Evolutionary conservation across 2,888 invertebrate species (phyloP), one percentile per base, ranked within the genome.

Genomic region (Monoplex corrugatus): DNA sequence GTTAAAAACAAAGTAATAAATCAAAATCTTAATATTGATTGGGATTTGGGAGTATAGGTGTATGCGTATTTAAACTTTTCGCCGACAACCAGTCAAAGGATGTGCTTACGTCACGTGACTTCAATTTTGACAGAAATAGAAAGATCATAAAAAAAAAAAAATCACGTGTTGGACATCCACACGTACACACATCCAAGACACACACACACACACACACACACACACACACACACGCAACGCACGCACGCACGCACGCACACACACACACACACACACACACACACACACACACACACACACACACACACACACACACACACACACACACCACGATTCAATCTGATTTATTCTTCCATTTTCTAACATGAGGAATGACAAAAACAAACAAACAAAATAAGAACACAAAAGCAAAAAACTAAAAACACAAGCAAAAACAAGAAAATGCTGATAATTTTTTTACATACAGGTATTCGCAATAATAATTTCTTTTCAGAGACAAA

Each of bases 181-280:
- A 57, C 28, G 57, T 57, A 28, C 16, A 57, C 16, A 23, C 28
- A 57, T 57, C 57, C 3, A 57, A 28, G 28, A 16, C 16, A 16
- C 28, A 10, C 16, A 1, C 28, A 57, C 28, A 57, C 57, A 23
- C 57, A 23, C 57, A 57, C 16, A 23, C 57, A 57, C 57, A 57
- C 57, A 57, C 28, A 16, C 57, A 57, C 28, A 23, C 28, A 57
- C 28, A 57, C 2, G 2, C 3, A 1, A 57, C 57, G 28, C 16
- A 16, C 16, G 10, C 10, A 1, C 19, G 3, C 75, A 16, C 2
- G 32, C 75, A 75, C n/a, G 32, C 75, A 75, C 32, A 75, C 75
- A 75, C 75, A 75, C 75, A 75, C 75, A 75, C 75, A 75, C 75
- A 35, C 10, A 57, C 57, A 57, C 57, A 23, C 57, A 57, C 57